Conservation (phyloP, 2,888 invertebrate species). For the Slavum lentiscoides region DNA sequence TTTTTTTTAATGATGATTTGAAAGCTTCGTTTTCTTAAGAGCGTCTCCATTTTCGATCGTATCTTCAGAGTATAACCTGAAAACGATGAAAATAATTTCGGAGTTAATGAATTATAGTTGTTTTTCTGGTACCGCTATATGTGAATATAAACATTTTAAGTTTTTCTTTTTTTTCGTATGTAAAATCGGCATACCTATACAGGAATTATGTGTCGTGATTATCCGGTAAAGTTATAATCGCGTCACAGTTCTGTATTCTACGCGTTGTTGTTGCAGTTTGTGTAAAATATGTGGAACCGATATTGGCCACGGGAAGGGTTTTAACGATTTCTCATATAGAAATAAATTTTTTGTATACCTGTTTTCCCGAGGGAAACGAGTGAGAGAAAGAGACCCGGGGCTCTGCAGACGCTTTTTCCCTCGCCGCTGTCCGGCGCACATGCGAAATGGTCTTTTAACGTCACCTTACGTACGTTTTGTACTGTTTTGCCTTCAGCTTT, state of each 20-base stretch:
- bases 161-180: too few species aligned
- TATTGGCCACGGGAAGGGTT: conserved; percentile 21
- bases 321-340: conserved; percentile 33
- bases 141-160: too few species aligned
- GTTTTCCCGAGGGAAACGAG: conserved; percentile 13
- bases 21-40: too few species aligned
- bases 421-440: not conserved
- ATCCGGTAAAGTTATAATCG: too few species aligned
- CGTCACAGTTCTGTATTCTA: too few species aligned
- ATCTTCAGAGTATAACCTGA: too few species aligned
- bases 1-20: too few species aligned
- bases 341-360: conserved; percentile 19
- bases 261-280: not conserved
- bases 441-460: conserved; percentile 44
- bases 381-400: not conserved
- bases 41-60: too few species aligned
- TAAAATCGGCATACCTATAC: not conserved
- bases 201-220: too few species aligned
- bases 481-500: conserved; percentile 33
- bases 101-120: too few species aligned
- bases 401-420: not conserved
- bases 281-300: conserved; percentile 11
- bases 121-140: too few species aligned
- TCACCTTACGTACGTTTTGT: conserved; percentile 20
- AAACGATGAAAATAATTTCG: too few species aligned